A percentile compares a stretch with the other conserved stretches of the same genome.
Evolutionary conservation across 2,113 vertebrate species (phyloP).

Genomic region (Steatornis caripensis): DNA sequence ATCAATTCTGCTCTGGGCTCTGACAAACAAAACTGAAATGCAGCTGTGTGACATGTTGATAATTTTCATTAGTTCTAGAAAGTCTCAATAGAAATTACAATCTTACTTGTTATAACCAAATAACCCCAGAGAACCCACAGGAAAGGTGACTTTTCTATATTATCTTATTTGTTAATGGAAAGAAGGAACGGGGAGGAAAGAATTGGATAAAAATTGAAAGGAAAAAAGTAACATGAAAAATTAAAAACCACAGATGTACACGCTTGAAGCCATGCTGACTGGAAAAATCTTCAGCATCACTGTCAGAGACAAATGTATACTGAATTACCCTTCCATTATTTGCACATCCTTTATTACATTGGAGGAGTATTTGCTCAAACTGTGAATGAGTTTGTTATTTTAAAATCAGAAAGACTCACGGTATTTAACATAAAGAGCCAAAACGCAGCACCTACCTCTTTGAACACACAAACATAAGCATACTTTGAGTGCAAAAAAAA

Average conservation of each 20-base stretch:
- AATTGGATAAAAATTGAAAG: conserved; percentile 1
- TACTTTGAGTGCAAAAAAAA: background rate
- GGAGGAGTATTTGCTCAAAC: background rate
- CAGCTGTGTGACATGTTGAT: conserved; percentile 81
- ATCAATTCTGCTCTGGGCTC: conserved; percentile 76
- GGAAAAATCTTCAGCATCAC: background rate
- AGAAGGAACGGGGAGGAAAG: background rate
- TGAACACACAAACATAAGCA: background rate
- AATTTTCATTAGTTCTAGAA: conserved; percentile 80
- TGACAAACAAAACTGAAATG: conserved; percentile 80
- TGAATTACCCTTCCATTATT: conserved; percentile 24
- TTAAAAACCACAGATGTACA: background rate
- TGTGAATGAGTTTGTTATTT: background rate
- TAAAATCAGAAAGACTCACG: background rate
- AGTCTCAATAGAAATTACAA: conserved; percentile 72
- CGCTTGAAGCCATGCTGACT: conserved; percentile 14
- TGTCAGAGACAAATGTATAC: background rate
- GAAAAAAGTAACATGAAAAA: conserved; percentile 6
- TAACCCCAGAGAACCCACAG: conserved; percentile 54
- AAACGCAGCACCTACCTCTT: background rate
- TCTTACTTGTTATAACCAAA: conserved; percentile 71
- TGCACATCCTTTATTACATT: background rate
- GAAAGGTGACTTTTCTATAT: conserved; percentile 67
- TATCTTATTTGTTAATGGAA: conserved; percentile 7
- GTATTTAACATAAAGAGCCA: background rate